Evolutionary conservation across 2,113 vertebrate genomes (phyloP).

Genomic region (Microtus pennsylvanicus): DNA sequence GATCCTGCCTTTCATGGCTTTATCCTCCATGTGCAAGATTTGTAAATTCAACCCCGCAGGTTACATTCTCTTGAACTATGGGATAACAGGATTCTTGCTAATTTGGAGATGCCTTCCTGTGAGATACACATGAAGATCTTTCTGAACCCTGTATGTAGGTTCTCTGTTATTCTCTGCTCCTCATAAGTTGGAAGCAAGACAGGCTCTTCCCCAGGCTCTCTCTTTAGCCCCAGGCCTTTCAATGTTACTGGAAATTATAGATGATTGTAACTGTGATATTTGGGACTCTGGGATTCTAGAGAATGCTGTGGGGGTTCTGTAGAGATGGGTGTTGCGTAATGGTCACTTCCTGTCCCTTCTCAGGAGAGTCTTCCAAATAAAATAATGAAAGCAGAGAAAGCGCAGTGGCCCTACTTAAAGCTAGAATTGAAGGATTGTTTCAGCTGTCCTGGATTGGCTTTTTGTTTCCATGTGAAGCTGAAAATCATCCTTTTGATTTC

Average conservation of each 20-base stretch:
- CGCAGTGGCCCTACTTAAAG: no score
- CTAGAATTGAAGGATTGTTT: neutral
- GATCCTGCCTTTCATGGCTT: neutral
- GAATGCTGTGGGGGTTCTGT: neutral
- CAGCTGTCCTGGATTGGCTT: neutral
- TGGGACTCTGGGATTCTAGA: neutral
- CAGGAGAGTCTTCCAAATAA: no score
- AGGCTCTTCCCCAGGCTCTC: fast-evolving
- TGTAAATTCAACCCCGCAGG: neutral
- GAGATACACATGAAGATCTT: neutral
- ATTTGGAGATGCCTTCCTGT: neutral
- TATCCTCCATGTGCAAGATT: neutral
- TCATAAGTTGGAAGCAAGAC: neutral
- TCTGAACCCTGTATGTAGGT: neutral
- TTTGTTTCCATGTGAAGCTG: neutral
- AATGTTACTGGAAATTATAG: neutral
- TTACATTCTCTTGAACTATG: neutral
- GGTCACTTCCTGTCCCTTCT: neutral
- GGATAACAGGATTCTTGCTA: neutral
- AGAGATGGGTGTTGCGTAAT: neutral
- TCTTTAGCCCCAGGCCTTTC: neutral
- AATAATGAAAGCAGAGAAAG: no score
- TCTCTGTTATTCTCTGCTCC: neutral
- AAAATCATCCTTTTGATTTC: neutral
- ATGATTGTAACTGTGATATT: neutral